Conservation (phyloP, 1,140 invertebrate species). For the Sweltsa coloradensis region DNA sequence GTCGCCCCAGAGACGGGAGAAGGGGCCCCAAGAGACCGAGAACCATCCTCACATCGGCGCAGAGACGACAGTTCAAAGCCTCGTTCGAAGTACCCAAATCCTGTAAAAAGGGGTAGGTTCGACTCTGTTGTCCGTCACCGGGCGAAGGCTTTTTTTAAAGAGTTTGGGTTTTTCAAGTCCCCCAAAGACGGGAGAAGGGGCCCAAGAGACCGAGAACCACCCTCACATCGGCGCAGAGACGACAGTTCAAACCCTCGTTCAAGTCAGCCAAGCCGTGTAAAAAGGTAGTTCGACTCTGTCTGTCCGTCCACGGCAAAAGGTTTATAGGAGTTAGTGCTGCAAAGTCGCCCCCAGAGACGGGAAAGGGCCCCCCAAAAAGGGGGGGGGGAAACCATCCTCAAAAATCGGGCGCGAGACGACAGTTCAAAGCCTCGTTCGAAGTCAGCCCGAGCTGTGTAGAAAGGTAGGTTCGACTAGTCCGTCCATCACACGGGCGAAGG, state of each 20-base stretch:
- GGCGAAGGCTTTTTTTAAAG: no score
- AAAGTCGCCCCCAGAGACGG: no score
- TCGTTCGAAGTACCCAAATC: no score
- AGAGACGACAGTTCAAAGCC: slow-evolving; percentile 93
- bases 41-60: slow-evolving; percentile 93
- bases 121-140: no score
- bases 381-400: slow-evolving; percentile 89
- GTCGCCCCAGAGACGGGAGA: slow-evolving; percentile 66
- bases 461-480: slow-evolving; percentile 72
- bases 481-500: no score
- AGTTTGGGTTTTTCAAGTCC: no score
- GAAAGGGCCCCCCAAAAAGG: no score
- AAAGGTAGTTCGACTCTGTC: slow-evolving; percentile 89
- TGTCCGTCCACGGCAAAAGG: no score
- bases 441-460: slow-evolving; percentile 91
- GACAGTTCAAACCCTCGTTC: slow-evolving; percentile 97
- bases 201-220: slow-evolving; percentile 95
- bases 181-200: slow-evolving; percentile 70
- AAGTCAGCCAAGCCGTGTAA: slow-evolving; percentile 96
- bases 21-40: slow-evolving; percentile 89
- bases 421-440: slow-evolving; percentile 98
- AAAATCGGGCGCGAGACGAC: slow-evolving; percentile 88
- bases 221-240: slow-evolving; percentile 87
- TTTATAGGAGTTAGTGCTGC: no score
- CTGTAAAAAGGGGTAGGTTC: no score